Base-by-base conservation (phyloP, 2,113 vertebrate species). In the Cathartes aura region DNA sequence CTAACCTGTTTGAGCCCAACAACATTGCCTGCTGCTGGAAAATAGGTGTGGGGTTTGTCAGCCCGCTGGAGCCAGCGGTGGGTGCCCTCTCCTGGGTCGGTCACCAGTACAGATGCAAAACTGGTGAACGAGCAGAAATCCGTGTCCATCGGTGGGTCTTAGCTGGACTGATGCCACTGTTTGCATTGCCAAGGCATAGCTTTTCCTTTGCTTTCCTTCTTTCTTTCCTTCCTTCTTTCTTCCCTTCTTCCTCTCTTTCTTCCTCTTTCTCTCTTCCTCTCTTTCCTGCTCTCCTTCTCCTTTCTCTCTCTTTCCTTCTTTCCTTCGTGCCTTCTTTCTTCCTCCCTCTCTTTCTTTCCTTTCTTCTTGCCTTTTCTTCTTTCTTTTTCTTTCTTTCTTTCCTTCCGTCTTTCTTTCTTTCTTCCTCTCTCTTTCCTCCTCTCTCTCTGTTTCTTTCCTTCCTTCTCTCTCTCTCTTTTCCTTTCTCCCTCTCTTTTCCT, bases 161-260 rank as follows among this genome's bases (percentile, higher is more conserved):
- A 26, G 27, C 14, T 9, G 11, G 18, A 8, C 8, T 43, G 36
- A 8, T 22, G 50, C 11, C 36, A 26, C 47, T n/a, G 10, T 36
- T 71, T 11, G 24, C 15, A 9, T 48, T 66, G n/a, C 21, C 58
- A 72, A 59, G 30, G 15, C 8, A 24, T 8, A 18, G 32, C 23
- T 32, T 45, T 20, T 27, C 2, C 4, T 3, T 24, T 18, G 18
- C 6, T 6, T 40, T 52, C 6, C 20, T 6, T 18, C 15, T 5
- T 3, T 18, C 3, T 8, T 20, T 2, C 3, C 6, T 12, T 19
- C 3, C 6, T 32, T 4, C 3, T 6, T 30, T 16, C 0, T 5
- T 14, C 6, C 4, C 9, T 7, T 4, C 2, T 17, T 5, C 4
- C 3, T 22, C 4, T 6, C 3, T 5, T 20, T 3, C 2, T 5